Conservation (phyloP, 2,797 vertebrate genomes). For the Falco rusticolus region DNA sequence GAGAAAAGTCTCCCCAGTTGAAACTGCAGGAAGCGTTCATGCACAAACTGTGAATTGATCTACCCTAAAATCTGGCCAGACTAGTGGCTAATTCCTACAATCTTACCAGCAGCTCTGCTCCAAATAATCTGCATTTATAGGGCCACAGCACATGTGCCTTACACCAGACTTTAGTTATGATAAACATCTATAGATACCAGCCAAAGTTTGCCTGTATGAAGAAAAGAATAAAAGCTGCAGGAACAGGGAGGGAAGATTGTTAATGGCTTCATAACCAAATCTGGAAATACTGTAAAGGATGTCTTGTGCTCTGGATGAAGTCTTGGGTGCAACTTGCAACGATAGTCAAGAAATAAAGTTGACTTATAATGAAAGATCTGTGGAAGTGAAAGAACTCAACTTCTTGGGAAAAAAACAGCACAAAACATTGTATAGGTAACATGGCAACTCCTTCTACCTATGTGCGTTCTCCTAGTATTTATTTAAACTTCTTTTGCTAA, state of each 20-base stretch:
- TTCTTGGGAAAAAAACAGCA: not conserved
- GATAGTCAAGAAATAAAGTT: not conserved
- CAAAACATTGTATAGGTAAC: not conserved
- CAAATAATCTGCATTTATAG: not conserved
- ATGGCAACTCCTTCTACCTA: not conserved
- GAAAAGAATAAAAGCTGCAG: not conserved
- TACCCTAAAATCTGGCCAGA: not conserved
- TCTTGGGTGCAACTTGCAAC: not conserved
- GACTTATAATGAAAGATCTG: not conserved
- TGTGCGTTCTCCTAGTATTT: not conserved
- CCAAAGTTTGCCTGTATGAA: not conserved
- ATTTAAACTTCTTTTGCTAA: not conserved
- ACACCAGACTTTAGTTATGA: not conserved
- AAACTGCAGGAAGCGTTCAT: not conserved
- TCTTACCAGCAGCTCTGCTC: not conserved
- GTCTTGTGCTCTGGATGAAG: not conserved
- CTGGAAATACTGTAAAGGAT: not conserved
- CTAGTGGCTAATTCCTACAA: not conserved
- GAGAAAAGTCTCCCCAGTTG: fast-evolving
- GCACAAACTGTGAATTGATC: not conserved
- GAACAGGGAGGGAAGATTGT: not conserved
- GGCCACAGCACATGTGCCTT: fast-evolving
- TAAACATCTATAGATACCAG: not conserved
- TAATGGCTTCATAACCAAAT: not conserved
- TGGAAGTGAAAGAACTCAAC: not conserved